Base-by-base conservation (phyloP, 2,113 vertebrate genomes). In the Petaurus breviceps region DNA sequence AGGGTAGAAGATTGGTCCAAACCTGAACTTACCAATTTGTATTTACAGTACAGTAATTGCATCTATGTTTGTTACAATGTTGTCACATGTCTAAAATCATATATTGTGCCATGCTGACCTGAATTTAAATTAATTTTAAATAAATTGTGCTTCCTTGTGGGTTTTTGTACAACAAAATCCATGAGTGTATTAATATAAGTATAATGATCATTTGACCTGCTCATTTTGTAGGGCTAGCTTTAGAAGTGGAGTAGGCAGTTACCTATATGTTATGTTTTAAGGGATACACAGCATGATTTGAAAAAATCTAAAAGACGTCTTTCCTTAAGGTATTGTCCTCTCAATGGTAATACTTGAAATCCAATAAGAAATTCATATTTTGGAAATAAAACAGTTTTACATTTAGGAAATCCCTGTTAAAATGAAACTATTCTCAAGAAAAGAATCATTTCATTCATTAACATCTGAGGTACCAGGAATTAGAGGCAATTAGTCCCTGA, bases 81-180 rank as follows among this genome's bases (percentile, higher is more conserved):
- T 84, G n/a, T 95, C 94, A 94, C 16, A 93, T 84, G 68, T 43
- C 37, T 55, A 95, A 96, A 95, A 95, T n/a, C 47, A 96, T 95
- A 51, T 37, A 93, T 91, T 50, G 54, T 12, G 14, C 11, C 46
- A 96, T 49, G 84, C 54, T 54, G 57, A 90, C n/a, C 14, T 92
- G 50, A 92, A 95, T 91, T 93, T 95, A 95, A 84, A 84, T 43
- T 22, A 84, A 84, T n/a, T 84, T 84, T 84, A 84, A 84, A 47
- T 95, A 91, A 94, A 96, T 95, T 50, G 16, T 54, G 89, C 47
- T 37, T 61, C 92, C 90, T 16, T n/a, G 47, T 68, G n/a, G 68
- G 68, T 84, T 46, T 47, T 57, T 77, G 12, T 10, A 3, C 92
- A 91, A 11, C 2, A 57, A 91, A 91, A 92, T 84, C 91, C 94